Evolutionary conservation across 2,113 vertebrate species (phyloP).

Genomic region (Promerops cafer): DNA sequence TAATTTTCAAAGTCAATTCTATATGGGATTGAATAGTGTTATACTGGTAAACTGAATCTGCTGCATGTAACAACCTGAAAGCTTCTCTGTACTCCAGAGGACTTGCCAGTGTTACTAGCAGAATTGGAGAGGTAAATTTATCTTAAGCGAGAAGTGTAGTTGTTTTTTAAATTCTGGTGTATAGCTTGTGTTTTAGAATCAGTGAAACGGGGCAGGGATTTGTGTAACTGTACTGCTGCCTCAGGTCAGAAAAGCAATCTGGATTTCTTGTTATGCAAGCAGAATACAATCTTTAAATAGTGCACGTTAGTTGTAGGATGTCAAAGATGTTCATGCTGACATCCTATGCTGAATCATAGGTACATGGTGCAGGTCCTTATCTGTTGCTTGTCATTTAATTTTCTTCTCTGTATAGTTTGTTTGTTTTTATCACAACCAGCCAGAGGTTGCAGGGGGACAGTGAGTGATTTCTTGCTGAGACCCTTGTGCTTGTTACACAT

Average conservation of each 20-base stretch:
- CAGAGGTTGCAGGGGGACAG: background rate
- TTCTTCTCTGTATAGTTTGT: background rate
- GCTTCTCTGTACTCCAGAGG: background rate
- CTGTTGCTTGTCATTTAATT: background rate
- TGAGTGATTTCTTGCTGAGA: background rate
- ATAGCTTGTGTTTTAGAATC: background rate
- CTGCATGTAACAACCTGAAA: background rate
- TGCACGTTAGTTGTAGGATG: background rate
- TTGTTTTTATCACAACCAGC: background rate
- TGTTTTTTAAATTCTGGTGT: background rate
- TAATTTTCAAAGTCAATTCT: background rate
- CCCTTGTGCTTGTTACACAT: background rate
- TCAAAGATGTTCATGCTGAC: background rate
- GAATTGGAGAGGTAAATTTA: background rate
- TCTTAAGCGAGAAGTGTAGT: background rate
- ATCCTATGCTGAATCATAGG: background rate
- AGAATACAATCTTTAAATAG: background rate
- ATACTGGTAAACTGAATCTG: background rate
- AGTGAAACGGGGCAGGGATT: background rate
- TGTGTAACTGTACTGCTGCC: background rate
- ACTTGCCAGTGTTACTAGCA: background rate
- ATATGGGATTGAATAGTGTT: background rate
- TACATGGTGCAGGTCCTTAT: background rate
- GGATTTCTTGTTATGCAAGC: background rate
- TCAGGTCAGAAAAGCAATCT: background rate